These are phyloP conservation scores for Orthonyx spaldingii DNA, from an alignment of 2,113 vertebrate species.

Conservation along the genomic window DNA sequence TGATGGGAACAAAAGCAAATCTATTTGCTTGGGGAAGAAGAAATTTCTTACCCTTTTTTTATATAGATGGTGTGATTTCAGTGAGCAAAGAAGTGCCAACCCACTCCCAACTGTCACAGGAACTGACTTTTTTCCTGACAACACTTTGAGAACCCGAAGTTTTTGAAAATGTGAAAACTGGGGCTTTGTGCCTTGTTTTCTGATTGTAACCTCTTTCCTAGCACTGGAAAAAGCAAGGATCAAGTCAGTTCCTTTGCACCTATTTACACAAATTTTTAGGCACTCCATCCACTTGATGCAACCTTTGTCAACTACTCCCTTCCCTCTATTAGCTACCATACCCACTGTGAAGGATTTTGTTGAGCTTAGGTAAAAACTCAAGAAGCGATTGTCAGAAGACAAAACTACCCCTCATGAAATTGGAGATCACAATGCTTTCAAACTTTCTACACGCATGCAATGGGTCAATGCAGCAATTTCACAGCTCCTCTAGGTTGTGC, in stretches of 20 bases:
- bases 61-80: conserved; percentile 17
- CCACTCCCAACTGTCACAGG: neutral
- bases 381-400: neutral
- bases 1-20: neutral
- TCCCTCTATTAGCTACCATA: neutral
- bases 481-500: neutral
- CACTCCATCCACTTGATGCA: neutral
- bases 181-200: neutral
- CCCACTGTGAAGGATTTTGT: neutral
- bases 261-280: neutral
- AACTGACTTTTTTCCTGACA: neutral
- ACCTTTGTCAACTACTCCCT: neutral
- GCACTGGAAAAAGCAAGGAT: neutral
- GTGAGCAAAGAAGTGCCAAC: neutral
- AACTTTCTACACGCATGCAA: neutral
- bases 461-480: neutral
- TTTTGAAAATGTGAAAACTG: neutral
- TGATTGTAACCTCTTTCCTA: neutral
- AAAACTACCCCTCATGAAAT: neutral
- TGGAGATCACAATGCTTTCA: neutral
- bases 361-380: neutral
- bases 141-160: neutral
- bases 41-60: conserved; percentile 10
- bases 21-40: neutral
- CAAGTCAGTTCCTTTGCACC: neutral